Conservation (phyloP, 2,797 vertebrate genomes). For the Ptychobarbus kaznakovi region DNA sequence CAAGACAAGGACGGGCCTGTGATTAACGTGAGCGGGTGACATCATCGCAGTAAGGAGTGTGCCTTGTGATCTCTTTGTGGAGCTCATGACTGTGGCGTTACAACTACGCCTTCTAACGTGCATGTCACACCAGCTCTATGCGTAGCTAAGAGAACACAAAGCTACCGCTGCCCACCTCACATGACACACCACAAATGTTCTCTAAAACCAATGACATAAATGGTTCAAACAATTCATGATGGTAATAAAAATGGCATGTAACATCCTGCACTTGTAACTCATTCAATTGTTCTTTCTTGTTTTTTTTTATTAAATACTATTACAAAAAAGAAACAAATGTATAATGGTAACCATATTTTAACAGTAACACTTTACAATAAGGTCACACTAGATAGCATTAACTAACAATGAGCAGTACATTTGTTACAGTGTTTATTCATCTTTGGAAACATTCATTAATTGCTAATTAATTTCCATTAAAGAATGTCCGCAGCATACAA, state of each 20-base stretch:
- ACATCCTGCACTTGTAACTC: background rate
- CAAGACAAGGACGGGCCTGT: slow-evolving; percentile 10
- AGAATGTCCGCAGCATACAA: background rate
- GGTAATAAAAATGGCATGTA: background rate
- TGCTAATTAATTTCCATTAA: background rate
- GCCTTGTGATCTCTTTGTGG: background rate
- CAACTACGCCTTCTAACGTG: background rate
- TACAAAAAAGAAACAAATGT: no score
- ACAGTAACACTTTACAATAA: background rate
- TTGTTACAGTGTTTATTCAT: background rate
- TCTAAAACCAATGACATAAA: background rate
- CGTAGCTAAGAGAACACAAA: background rate
- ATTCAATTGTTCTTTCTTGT: background rate
- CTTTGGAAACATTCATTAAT: no score
- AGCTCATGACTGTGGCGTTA: slow-evolving; percentile 11
- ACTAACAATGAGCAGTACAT: background rate
- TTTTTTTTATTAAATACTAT: background rate
- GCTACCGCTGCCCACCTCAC: background rate
- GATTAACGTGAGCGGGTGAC: background rate
- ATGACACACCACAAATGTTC: slow-evolving; percentile 1
- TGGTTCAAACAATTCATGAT: background rate
- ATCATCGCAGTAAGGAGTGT: slow-evolving; percentile 7
- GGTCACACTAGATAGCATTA: background rate
- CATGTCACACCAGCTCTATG: background rate
- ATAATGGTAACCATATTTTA: background rate